Percentiles rank a stretch among this genome's conserved stretches.
Conservation (phyloP, 64 coral and sea anemone species). For the Catalaphyllia jardinei region DNA sequence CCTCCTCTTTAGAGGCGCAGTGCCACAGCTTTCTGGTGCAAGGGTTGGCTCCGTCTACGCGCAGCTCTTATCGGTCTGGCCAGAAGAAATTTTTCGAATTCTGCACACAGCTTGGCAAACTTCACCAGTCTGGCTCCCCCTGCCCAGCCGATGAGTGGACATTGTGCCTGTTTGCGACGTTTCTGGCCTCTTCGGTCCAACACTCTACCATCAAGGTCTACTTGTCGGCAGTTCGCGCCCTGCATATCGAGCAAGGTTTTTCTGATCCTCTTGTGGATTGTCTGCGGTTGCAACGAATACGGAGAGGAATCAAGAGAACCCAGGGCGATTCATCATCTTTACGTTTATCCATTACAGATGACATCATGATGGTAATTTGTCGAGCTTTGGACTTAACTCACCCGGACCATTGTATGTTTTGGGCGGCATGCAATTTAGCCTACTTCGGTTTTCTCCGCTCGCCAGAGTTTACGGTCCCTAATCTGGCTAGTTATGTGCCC, state of each 20-base stretch:
- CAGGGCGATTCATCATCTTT: background rate
- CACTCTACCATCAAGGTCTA: too few relatives aligned
- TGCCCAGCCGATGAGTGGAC: too few relatives aligned
- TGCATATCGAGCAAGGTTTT: too few relatives aligned
- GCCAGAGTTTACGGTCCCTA: background rate
- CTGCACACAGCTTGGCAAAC: background rate
- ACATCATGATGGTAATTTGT: background rate
- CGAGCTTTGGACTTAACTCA: background rate
- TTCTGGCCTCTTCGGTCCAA: too few relatives aligned
- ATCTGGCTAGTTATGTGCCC: background rate
- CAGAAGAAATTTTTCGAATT: slow-evolving; percentile 35
- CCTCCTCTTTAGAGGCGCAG: background rate
- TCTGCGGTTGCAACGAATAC: too few relatives aligned
- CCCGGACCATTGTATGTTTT: slow-evolving; percentile 25
- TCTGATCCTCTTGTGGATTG: too few relatives aligned
- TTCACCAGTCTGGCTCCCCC: background rate
- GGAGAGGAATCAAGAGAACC: background rate
- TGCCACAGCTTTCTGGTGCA: background rate
- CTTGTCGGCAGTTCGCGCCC: too few relatives aligned
- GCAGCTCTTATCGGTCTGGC: background rate
- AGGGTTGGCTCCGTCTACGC: slow-evolving; percentile 22
- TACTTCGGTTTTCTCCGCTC: background rate
- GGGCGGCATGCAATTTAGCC: background rate
- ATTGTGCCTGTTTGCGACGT: too few relatives aligned
- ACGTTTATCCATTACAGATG: background rate